Base-by-base conservation (phyloP, 2,888 invertebrate species). In the Polyommatus iphigenia region DNA sequence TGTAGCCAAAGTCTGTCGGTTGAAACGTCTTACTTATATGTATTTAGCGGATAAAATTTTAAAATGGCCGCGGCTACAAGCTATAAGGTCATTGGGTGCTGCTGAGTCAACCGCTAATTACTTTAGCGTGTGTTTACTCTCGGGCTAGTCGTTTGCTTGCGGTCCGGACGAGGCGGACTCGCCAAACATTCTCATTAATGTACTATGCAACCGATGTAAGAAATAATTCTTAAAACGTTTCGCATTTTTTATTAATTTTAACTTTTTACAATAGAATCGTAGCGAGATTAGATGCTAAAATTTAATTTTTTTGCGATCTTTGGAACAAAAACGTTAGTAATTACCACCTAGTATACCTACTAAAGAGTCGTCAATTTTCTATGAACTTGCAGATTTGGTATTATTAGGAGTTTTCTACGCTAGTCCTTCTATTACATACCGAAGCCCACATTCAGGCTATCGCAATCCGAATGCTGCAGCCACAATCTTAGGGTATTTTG, bases 21-120 rank as follows among this genome's bases (percentile, higher is more conserved):
- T 18, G 5, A 54, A 54, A 54, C 18, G 50, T 50, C 15, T 50
- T 50, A 50, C 50, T 46, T 50, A 13, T 50, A 13, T 18, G 18
- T 54, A 54, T 18, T 54, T 18, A 54, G 18, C 13, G 18, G 54
- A 5, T 54, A 5, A 18, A 18, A 18, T 18, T 18, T 5, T 18
- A 54, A 54, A 73, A 24, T 59, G 32, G 32, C 18, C 75, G 54
- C 41, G 72, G 13, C 67, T 67, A 62, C 62, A 18, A 67, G 29
- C 18, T 32, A 24, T 18, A 54, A 67, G 18, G 67, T 29, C 29
- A 29, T 32, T 29, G 29, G 67, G 29, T 67, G 67, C 29, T 32
- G 67, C 67, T 67, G 15, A 54, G 54, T 15, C 15, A 29, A 67
- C 67, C 67, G 15, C 67, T 67, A 29, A 67, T 67, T 32, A 18